Conservation (phyloP, 2,888 invertebrate species). For the Saturnia pavonia region DNA sequence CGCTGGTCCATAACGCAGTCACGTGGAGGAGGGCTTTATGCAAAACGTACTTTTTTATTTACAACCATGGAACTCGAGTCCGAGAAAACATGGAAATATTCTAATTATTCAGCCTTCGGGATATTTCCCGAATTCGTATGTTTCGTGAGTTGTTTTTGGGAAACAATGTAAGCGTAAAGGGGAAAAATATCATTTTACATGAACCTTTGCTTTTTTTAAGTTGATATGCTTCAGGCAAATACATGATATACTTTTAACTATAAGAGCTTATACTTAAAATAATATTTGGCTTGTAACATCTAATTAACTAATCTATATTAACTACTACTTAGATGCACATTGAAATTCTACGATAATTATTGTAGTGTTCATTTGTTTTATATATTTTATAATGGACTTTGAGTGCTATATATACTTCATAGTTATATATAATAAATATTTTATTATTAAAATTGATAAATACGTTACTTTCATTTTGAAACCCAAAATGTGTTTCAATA, state of each 20-base stretch:
- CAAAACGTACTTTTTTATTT: constrained; percentile 31
- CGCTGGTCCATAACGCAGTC: constrained; percentile 18
- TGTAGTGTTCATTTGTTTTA: not conserved
- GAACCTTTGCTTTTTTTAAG: constrained; percentile 25
- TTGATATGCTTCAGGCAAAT: constrained; percentile 36
- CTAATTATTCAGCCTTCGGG: constrained; percentile 53
- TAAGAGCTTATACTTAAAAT: not conserved
- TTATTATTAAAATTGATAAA: not conserved
- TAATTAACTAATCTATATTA: not conserved
- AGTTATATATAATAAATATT: no score
- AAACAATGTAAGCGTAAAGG: constrained; percentile 38
- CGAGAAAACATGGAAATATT: constrained; percentile 40
- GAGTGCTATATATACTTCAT: not conserved
- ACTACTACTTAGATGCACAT: not conserved
- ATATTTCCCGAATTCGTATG: constrained; percentile 32
- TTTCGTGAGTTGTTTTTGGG: constrained; percentile 40
- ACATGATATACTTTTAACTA: constrained; percentile 16
- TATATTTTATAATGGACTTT: not conserved
- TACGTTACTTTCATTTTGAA: not conserved
- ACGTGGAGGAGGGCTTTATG: constrained; percentile 25
- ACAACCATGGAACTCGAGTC: constrained; percentile 36
- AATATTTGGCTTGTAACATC: not conserved
- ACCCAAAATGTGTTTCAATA: not conserved
- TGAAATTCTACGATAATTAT: not conserved
- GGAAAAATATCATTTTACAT: constrained; percentile 34